A percentile compares a stretch with the other conserved stretches of the same genome.
These are phyloP conservation scores for Synanthedon andrenaeformis DNA, from an alignment of 2,888 invertebrate genomes.

Conservation along the genomic window DNA sequence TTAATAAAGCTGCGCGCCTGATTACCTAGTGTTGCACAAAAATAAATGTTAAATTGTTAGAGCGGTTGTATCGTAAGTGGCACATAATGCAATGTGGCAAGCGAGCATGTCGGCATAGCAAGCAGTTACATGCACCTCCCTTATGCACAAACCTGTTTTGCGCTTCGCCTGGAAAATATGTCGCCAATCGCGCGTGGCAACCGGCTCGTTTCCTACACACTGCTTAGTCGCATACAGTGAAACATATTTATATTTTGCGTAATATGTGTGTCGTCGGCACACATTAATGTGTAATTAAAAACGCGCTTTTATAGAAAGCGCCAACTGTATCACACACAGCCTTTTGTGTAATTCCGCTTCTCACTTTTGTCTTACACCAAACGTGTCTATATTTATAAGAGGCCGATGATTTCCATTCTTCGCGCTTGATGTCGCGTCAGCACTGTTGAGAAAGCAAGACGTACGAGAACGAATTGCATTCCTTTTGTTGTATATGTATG, in stretches of 20 bases:
- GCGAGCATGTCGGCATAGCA: conserved; percentile 31
- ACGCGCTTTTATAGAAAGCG: too few relatives aligned
- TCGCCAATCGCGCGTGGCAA: conserved; percentile 53
- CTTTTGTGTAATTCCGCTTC: background rate
- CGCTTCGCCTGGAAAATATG: conserved; percentile 56
- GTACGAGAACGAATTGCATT: conserved; percentile 7
- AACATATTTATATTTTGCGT: conserved; percentile 30
- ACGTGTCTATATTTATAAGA: conserved; percentile 30
- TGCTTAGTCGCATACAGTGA: conserved; percentile 29
- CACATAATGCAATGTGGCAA: conserved; percentile 45
- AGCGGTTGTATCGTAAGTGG: conserved; percentile 28
- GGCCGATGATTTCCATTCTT: conserved; percentile 40
- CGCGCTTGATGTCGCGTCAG: conserved; percentile 30
- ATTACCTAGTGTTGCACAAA: background rate
- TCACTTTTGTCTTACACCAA: conserved; percentile 11
- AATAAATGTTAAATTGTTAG: conserved; percentile 18
- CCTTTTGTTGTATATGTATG: background rate
- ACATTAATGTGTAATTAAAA: too few relatives aligned
- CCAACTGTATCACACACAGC: too few relatives aligned
- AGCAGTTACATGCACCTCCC: conserved; percentile 35
- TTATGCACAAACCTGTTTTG: conserved; percentile 50
- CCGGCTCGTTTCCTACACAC: conserved; percentile 37
- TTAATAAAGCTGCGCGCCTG: background rate
- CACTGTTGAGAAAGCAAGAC: conserved; percentile 32
- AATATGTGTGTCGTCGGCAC: conserved; percentile 7